Evolutionary conservation across 2,888 invertebrate genomes (phyloP), one percentile per base, ranked within the genome.

Genomic region (Heliconius erato): DNA sequence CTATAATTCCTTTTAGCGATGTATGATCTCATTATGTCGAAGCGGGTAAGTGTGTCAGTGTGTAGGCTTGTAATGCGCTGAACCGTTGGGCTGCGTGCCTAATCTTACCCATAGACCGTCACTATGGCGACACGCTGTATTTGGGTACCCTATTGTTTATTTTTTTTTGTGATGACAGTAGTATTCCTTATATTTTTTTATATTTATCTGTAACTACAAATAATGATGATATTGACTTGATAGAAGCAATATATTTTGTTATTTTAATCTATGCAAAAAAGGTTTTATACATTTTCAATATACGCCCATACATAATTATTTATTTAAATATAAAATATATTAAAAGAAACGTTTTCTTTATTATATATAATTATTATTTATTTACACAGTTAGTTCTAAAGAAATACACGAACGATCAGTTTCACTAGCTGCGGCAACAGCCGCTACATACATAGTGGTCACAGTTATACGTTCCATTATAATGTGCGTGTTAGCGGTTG

Each of bases 41-140:
- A 80, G 86, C 78, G 85, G 84, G 87, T 88, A 91, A 91, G 89
- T 92, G 86, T 92, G 92, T 90, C 91, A 91, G 87, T 86, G 88
- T 87, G 87, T 86, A 85, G 87, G 88, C 82, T 88, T 88, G 89
- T 91, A 90, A 87, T 87, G 89, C 89, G 87, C 67, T 65, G 67
- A 80, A 86, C 86, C 85, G 88, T 88, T 87, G 88, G 87, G 86
- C 86, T 84, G 85, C 87, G 94, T 95, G 93, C 94, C 93, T 93
- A 94, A 95, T 95, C 94, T 94, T 88, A 86, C 88, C 86, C 89
- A 90, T 89, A 90, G 90, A 91, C 89, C 88, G 89, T 87, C 89
- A 89, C 89, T 89, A 86, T 88, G 88, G 76, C 76, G 76, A 63
- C 76, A 26, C 63, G 26, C 63, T 40, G 26, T 76, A 76, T 76